Evolutionary conservation across 2,113 vertebrate species (phyloP).

Genomic region (Rhea pennata): DNA sequence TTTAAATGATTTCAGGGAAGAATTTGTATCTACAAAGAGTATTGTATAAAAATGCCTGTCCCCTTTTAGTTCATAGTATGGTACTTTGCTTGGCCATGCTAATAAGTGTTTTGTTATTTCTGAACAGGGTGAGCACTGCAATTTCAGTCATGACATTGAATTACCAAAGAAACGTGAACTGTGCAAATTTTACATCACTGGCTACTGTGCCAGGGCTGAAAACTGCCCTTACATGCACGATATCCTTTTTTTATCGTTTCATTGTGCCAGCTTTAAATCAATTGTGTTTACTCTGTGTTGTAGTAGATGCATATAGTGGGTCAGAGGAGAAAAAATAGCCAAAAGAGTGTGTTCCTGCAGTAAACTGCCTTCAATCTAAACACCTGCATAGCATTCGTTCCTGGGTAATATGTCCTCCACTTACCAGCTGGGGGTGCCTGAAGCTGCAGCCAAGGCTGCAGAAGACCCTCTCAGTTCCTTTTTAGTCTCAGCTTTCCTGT

Average conservation of each 20-base stretch:
- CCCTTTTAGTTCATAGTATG: background rate
- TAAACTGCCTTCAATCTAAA: background rate
- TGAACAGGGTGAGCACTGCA: constrained; percentile 92
- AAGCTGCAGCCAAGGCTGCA: background rate
- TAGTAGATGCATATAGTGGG: rapidly evolving
- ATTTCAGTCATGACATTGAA: constrained; percentile 96
- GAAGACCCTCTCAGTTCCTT: background rate
- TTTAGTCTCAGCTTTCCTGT: background rate
- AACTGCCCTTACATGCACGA: constrained; percentile 98
- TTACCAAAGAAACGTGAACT: constrained; percentile 94
- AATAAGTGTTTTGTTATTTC: background rate
- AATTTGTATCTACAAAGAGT: rapidly evolving
- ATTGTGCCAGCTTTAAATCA: too few relatives aligned
- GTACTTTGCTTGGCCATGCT: background rate
- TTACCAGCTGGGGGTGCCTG: background rate
- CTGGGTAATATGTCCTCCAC: too few relatives aligned
- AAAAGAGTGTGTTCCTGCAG: background rate
- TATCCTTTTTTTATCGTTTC: constrained; percentile 82
- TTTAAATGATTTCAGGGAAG: rapidly evolving
- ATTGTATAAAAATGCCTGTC: rapidly evolving
- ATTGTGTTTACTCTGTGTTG: rapidly evolving
- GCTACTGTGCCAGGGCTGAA: constrained; percentile 91
- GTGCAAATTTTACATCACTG: constrained; percentile 98
- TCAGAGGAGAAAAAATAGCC: rapidly evolving
- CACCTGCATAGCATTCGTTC: background rate